Evolutionary conservation across 1,140 invertebrate genomes (phyloP), one percentile per base, ranked within the genome.

Genomic region (Caenorhabditis inopinata): DNA sequence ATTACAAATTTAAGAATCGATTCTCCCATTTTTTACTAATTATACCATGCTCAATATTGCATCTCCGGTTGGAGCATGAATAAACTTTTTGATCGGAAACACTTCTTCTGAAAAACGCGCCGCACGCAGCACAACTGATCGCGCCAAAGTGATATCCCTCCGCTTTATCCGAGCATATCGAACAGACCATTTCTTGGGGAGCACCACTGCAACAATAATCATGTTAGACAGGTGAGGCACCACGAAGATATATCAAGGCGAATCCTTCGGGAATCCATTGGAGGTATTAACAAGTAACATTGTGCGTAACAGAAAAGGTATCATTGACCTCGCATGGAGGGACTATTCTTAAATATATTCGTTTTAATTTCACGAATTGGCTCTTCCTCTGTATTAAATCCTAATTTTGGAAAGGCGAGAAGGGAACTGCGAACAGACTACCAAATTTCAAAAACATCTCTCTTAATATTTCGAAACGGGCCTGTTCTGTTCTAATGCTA

Each of bases 141-240:
- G 74, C 74, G 0, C 74, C 74, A 32, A 76, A 76, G 32, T 76
- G 74, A 49, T 48, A 35, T 16, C 74, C 74, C 9, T 76, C 74
- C 6, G 74, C 74, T 48, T 49, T 46, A 21, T 76, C 74, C 29
- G 29, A 35, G 47, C 74, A 76, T 32, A 62, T 62, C n/a, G 53
- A 62, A 29, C 53, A 62, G 29, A 62, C 35, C 53, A 62, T 62
- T 16, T 62, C 53, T 62, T 62, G 53, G n/a, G 53, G 53, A 1
- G 27, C 18, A 32, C 12, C 25, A n/a, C 27, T 62, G 51, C 7
- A 32, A 35, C 4, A 32, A 32, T 3, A 2, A 32, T 25, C 4
- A 18, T 32, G 9, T 25, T 27, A 51, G 48, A 42, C n/a, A 42
- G 38, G 38, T 42, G 48, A 12, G 12, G 18, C n/a, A 51, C 25